A percentile compares a stretch with the other conserved stretches of the same genome.
phyloP scores from a whole-genome alignment of 2,888 invertebrate species.

The Stenurella melanura region DNA sequence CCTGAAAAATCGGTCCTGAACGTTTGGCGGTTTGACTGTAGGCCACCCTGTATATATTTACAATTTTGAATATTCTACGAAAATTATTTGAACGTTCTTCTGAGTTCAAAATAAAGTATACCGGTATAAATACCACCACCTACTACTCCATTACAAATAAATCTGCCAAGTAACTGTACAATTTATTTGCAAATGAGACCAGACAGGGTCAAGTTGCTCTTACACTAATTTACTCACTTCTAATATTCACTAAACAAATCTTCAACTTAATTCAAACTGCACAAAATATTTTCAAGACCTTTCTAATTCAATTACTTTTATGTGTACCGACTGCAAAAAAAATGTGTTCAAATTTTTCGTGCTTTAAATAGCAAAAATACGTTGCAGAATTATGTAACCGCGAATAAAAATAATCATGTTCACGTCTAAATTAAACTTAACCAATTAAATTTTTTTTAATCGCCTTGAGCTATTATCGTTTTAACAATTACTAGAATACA shows the following conservation, averaged over 20 bases:
- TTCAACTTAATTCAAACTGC: not conserved
- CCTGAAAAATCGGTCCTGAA: too few relatives aligned
- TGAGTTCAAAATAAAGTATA: too few relatives aligned
- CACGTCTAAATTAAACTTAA: constrained; percentile 6
- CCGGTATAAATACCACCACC: too few relatives aligned
- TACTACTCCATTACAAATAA: too few relatives aligned
- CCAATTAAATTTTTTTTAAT: constrained; percentile 1
- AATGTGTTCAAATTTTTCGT: constrained; percentile 1
- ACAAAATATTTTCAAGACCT: not conserved
- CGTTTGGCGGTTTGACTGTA: too few relatives aligned
- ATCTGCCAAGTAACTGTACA: not conserved
- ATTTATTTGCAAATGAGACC: not conserved
- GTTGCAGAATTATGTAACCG: not conserved
- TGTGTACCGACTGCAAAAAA: not conserved
- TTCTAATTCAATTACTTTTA: not conserved
- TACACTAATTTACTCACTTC: not conserved
- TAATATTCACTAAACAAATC: not conserved
- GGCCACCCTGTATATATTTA: too few relatives aligned
- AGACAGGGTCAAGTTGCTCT: not conserved
- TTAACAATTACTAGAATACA: constrained; percentile 9
- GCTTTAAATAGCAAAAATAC: not conserved
- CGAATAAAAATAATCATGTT: constrained; percentile 10
- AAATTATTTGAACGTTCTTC: too few relatives aligned
- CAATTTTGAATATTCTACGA: too few relatives aligned
- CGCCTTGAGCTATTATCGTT: not conserved